These are phyloP conservation scores for Metallyticus violacea DNA, from an alignment of 2,888 invertebrate species.

Conservation along the genomic window DNA sequence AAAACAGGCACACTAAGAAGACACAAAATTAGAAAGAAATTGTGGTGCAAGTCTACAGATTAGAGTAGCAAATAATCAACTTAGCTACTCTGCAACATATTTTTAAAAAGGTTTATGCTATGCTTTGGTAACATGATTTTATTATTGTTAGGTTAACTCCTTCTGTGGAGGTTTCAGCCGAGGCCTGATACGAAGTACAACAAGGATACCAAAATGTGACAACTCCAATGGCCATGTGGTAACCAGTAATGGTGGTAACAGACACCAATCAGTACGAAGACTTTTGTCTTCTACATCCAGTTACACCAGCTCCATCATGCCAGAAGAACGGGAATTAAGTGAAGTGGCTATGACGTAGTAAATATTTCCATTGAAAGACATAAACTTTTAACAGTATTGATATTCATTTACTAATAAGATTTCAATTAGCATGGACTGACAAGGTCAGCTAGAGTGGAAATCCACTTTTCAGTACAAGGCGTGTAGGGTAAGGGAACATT, in stretches of 20 bases:
- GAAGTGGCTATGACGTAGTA: constrained; percentile 29
- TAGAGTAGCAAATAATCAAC: no score
- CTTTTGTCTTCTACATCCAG: constrained; percentile 36
- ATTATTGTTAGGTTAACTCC: neutral
- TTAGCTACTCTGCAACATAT: no score
- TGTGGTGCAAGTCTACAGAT: no score
- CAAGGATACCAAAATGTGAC: neutral
- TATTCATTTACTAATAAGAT: no score
- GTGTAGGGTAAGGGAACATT: neutral
- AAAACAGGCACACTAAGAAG: no score
- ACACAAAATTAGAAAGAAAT: no score
- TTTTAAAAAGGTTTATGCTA: no score
- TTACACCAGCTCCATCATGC: constrained; percentile 29
- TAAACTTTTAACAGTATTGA: neutral
- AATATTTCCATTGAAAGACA: neutral
- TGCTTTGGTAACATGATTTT: neutral
- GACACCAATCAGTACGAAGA: constrained; percentile 34
- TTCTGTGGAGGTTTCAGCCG: constrained; percentile 2
- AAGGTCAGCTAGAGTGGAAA: neutral
- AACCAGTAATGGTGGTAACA: constrained; percentile 16
- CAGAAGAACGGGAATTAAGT: constrained; percentile 32
- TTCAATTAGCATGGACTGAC: neutral
- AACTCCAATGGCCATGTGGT: constrained; percentile 25
- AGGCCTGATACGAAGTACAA: neutral
- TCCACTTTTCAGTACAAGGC: neutral